Evolutionary conservation across 2,113 vertebrate species (phyloP), one percentile per base, ranked within the genome.

Genomic region (Xyliphius kryptos): DNA sequence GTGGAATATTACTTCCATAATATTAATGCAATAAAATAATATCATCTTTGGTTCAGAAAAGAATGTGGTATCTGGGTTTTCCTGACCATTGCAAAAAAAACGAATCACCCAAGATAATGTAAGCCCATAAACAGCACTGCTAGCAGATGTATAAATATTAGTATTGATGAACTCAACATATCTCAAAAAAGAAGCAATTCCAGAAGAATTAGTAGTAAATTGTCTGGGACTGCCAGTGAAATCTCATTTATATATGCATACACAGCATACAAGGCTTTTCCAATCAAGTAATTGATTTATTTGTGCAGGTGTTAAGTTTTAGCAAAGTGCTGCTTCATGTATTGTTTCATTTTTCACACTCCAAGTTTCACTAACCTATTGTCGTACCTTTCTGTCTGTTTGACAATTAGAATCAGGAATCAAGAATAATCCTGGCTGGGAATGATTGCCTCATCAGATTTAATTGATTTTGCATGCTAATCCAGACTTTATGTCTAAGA

Each of bases 401-500:
- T 69, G 67, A 67, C 61, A 48, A 73, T 70, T 62, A 62, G 61
- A 73, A 66, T 53, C 52, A 20, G 50, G 68, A 66, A 52, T 16
- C 3, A 58, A 66, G 61, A 66, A 66, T 6, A 14, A 15, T 32
- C 21, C 17, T 47, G 32, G 17, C 50, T 65, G 49, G 44, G 21
- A 63, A 43, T n/a, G n/a, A 58, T 26, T 46, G 43, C 56, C 68
- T 56, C 47, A 36, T 46, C 56, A 59, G 63, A 58, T 62, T 36
- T 70, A 70, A 72, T 74, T 74, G 66, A 77, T 73, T 72, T 74
- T 66, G 53, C 70, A 75, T 71, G 66, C 63, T 55, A 67, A 75
- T 77, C 68, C 71, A 68, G 47, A 63, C 56, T 66, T 64, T 61
- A 63, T 38, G n/a, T n/a, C n/a, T n/a, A 69, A 58, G 36, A 59